Evolutionary conservation across 2,888 invertebrate genomes (phyloP).

Genomic region (Lysandra coridon): DNA sequence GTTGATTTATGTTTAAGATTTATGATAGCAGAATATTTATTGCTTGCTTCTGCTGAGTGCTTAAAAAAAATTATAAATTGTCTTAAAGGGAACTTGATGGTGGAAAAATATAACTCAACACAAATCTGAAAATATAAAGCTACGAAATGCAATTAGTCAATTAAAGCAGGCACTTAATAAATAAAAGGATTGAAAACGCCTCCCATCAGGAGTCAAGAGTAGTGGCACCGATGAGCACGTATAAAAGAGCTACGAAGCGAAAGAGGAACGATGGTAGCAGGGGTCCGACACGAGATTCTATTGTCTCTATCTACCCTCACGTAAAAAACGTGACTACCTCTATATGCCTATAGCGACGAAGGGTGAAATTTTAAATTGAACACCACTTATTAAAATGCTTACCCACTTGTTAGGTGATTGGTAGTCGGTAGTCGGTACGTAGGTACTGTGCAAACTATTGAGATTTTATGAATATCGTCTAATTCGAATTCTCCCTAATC

Average conservation of each 20-base stretch:
- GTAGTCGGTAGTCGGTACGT: neutral
- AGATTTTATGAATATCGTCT: no score
- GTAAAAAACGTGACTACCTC: conserved; percentile 1
- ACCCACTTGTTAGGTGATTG: neutral
- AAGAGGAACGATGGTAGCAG: neutral
- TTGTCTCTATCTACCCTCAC: conserved; percentile 5
- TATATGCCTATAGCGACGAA: neutral
- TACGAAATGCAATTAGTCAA: neutral
- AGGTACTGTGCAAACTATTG: neutral
- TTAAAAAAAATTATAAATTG: neutral
- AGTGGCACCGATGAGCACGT: conserved; percentile 12
- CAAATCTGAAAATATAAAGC: neutral
- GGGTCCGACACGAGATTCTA: neutral
- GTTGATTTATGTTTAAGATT: neutral
- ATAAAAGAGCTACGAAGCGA: neutral
- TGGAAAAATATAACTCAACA: neutral
- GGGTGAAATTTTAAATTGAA: neutral
- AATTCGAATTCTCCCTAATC: no score
- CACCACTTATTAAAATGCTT: neutral
- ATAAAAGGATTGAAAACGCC: neutral
- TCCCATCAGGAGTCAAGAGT: neutral
- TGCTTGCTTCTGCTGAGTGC: no score
- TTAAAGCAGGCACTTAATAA: neutral
- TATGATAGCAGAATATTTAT: neutral
- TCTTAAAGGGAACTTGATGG: neutral